Conservation (phyloP, 1,140 invertebrate genomes). For the Ostrea denselamellosa region DNA sequence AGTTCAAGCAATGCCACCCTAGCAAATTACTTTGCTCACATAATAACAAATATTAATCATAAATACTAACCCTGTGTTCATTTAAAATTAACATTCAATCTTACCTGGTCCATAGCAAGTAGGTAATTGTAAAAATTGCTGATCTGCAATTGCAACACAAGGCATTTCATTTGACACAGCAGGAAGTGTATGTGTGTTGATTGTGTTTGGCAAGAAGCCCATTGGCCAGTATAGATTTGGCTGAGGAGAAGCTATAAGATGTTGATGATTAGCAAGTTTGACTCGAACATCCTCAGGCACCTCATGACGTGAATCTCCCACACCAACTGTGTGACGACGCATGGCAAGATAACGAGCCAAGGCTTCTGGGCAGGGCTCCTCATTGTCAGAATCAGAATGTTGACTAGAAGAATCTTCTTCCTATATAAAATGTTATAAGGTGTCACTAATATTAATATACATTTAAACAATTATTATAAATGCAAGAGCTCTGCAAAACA, state of each 20-base stretch:
- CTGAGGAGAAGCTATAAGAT: slow-evolving; percentile 69
- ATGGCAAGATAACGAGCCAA: slow-evolving; percentile 81
- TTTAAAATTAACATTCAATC: slow-evolving; percentile 56
- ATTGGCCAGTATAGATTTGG: slow-evolving; percentile 67
- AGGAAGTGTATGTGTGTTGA: slow-evolving; percentile 83
- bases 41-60: too few species aligned
- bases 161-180: slow-evolving; percentile 58
- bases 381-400: slow-evolving; percentile 82
- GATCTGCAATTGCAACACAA: slow-evolving; percentile 74
- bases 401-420: slow-evolving; percentile 67
- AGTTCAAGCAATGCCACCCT: too few species aligned
- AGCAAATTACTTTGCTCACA: too few species aligned
- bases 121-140: slow-evolving; percentile 94
- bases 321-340: slow-evolving; percentile 94
- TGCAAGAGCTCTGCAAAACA: too few species aligned
- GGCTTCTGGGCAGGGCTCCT: slow-evolving; percentile 78
- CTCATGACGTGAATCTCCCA: slow-evolving; percentile 90
- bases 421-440: slow-evolving; percentile 49
- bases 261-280: slow-evolving; percentile 75
- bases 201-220: slow-evolving; percentile 80
- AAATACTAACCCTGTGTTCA: too few species aligned
- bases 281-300: slow-evolving; percentile 79
- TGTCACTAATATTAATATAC: not conserved
- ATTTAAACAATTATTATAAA: not conserved
- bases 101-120: slow-evolving; percentile 91